Conservation (phyloP, 2,113 vertebrate genomes). For the Alethe diademata region DNA sequence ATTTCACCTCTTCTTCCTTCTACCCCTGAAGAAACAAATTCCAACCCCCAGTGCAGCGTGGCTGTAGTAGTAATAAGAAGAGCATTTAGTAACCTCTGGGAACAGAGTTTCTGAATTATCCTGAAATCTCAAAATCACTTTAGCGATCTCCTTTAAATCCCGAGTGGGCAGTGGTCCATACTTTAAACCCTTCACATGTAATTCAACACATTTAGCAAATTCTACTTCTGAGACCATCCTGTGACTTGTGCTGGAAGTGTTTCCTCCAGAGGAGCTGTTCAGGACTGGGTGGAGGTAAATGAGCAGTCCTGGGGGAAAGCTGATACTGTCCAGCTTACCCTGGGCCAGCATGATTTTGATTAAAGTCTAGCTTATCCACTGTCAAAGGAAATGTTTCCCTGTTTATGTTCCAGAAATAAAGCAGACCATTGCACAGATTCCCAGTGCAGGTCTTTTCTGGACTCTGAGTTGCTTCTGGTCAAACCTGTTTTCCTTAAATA, state of each 20-base stretch:
- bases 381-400: neutral
- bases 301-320: neutral
- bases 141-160: conserved; percentile 32
- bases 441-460: neutral
- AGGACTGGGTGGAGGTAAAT: neutral
- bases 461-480: neutral
- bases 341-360: neutral
- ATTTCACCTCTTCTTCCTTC: neutral
- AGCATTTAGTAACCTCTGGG: neutral
- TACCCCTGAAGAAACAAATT: neutral
- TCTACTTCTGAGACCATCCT: neutral
- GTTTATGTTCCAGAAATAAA: conserved; percentile 1
- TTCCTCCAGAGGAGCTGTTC: neutral
- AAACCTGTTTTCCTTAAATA: neutral
- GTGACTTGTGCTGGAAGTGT: neutral
- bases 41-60: neutral
- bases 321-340: neutral
- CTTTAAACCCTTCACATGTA: conserved; percentile 34
- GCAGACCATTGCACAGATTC: neutral
- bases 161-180: conserved; percentile 38
- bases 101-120: conserved; percentile 13
- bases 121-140: conserved; percentile 31
- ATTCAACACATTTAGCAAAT: conserved; percentile 36
- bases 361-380: neutral
- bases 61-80: neutral